Evolutionary conservation across 2,797 vertebrate species (phyloP).

Genomic region (Helarctos malayanus): DNA sequence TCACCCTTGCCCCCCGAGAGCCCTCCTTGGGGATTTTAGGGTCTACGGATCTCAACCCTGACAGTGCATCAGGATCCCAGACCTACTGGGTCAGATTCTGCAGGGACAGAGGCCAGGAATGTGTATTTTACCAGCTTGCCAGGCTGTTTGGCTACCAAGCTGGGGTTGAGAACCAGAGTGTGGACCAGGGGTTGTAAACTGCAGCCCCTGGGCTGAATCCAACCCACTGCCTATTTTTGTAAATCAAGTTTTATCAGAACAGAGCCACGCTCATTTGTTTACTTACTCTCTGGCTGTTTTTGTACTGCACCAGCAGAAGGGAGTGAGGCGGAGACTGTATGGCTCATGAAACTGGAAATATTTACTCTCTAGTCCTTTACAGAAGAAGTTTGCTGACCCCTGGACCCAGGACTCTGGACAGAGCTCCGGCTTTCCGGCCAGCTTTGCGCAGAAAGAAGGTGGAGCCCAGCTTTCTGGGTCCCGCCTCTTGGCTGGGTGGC

Average conservation of each 20-base stretch:
- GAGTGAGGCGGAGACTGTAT: neutral
- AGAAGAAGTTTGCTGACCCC: neutral
- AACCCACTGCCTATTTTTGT: neutral
- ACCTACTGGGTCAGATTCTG: neutral
- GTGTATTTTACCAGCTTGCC: neutral
- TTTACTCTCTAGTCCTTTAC: neutral
- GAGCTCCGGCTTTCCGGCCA: neutral
- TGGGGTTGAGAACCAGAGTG: neutral
- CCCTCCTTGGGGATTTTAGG: neutral
- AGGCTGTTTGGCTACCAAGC: neutral
- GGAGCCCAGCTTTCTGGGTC: neutral
- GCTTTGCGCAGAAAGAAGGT: neutral
- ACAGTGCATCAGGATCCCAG: neutral
- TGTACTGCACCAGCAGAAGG: neutral
- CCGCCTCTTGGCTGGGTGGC: neutral
- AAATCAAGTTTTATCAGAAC: neutral
- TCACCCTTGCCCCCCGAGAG: accelerated
- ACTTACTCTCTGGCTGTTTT: neutral
- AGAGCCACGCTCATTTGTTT: accelerated
- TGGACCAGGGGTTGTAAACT: neutral
- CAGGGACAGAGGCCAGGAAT: neutral
- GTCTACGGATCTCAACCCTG: neutral
- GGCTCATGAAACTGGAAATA: neutral
- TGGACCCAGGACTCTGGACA: neutral
- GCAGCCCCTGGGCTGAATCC: neutral